A percentile compares a stretch with the other conserved stretches of the same genome.
Evolutionary conservation across 2,113 vertebrate genomes (phyloP).

Genomic region (Pogonocichla stellata): DNA sequence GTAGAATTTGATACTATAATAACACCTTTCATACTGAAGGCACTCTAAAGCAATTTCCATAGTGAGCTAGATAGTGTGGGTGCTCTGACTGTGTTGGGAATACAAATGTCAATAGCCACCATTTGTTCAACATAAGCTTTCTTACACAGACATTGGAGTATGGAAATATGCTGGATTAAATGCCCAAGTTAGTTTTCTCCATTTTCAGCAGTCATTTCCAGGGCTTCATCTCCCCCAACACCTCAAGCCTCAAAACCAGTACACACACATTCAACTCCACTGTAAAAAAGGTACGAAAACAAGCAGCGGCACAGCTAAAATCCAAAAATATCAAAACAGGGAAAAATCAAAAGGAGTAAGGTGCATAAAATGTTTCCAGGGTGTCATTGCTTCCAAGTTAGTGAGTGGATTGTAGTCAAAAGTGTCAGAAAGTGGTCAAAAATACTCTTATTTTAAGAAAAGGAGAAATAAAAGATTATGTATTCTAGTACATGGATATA

Average conservation of each 20-base stretch:
- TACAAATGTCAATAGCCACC: constrained; percentile 27
- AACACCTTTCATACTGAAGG: constrained; percentile 30
- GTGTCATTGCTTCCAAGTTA: background rate
- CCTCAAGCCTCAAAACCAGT: background rate
- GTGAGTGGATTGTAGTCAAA: background rate
- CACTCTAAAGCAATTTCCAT: constrained; percentile 43
- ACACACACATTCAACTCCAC: background rate
- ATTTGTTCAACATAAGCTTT: background rate
- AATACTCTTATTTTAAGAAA: background rate
- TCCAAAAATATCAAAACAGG: background rate
- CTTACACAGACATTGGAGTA: background rate
- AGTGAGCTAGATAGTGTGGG: constrained; percentile 18
- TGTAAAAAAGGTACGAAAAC: background rate
- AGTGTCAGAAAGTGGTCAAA: background rate
- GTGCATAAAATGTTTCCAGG: background rate
- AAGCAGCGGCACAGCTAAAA: background rate
- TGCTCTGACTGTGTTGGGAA: background rate
- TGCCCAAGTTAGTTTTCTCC: background rate
- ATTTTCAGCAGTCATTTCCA: background rate
- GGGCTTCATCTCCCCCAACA: fast-evolving
- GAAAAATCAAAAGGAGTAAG: background rate
- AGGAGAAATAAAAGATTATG: background rate
- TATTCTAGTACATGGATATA: background rate
- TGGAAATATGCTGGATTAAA: background rate
- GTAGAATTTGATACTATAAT: constrained; percentile 44